phyloP scores from a whole-genome alignment of 2,113 vertebrate genomes.

The Jacana jacana region DNA sequence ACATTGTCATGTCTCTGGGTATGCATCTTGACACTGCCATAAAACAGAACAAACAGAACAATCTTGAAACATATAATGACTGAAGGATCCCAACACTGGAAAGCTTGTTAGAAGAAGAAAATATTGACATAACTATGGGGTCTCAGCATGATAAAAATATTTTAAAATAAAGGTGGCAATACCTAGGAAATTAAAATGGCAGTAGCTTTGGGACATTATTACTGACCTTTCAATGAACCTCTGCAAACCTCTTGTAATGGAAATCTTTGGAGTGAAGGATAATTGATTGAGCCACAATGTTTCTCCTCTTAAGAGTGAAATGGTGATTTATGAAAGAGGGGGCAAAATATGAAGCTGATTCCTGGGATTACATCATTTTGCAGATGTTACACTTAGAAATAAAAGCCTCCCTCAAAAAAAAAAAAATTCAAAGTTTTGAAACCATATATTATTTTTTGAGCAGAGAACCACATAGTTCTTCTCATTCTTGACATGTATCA shows the following conservation, averaged over 20 bases:
- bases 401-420: not conserved
- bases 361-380: not conserved
- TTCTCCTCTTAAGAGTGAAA: not conserved
- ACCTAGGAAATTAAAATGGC: not conserved
- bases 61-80: not conserved
- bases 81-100: not conserved
- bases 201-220: not conserved
- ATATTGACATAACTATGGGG: not conserved
- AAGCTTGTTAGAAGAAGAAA: not conserved
- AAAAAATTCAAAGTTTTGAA: not conserved
- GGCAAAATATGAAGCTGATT: not conserved
- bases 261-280: not conserved
- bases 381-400: not conserved
- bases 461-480: not conserved
- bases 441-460: not conserved
- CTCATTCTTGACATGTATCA: fast-evolving
- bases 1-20: not conserved
- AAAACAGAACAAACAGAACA: not conserved
- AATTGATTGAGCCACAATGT: not conserved
- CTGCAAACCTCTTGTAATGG: not conserved
- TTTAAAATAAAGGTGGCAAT: not conserved
- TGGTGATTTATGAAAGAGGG: not conserved
- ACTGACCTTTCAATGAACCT: not conserved
- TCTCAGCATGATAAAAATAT: not conserved
- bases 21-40: not conserved